Evolutionary conservation across 2,113 vertebrate genomes (phyloP), one percentile per base, ranked within the genome.

Genomic region (Uria lomvia): DNA sequence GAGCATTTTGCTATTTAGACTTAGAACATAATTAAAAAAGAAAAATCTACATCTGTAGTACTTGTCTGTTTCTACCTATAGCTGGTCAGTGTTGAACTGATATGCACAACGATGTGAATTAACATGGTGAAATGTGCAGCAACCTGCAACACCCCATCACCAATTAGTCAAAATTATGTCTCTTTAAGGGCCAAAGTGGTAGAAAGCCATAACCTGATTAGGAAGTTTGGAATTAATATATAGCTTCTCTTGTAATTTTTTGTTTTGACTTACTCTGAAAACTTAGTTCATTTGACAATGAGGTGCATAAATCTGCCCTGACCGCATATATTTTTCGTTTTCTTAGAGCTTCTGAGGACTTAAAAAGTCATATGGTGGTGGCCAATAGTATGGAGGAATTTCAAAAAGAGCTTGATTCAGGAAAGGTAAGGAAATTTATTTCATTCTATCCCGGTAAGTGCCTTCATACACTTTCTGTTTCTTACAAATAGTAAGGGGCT

Each of bases 381-480:
- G 98, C 98, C 12, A 97, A 98, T 96, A 98, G 98, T 12, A 99
- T 99, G 98, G 99, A 99, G 56, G 98, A 99, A 79, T 99, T 99
- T 96, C 99, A 99, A 96, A 99, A 98, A 91, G 98, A 98, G 32
- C 96, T 99, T 56, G 99, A 99, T 89, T 98, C 98, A 91, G 99
- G 99, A 96, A 99, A 98, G 97, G 99, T 99, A 96, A 98, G 98
- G 70, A 55, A 43, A 45, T 60, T 20, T 49, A 6, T 12, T 66
- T 12, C 3, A 7, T 85, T 83, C 22, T 79, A 0, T 89, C 36
- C 34, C 4, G 2, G 10, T 36, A 50, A 74, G 36, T 38, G 26
- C 22, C 27, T 81, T 84, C 56, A 23, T 13, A 29, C 1, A 3
- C 19, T 67, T 93, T 75, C 38, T 36, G n/a, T 49, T 30, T 56